A percentile compares a stretch with the other conserved stretches of the same genome.
phyloP scores from a whole-genome alignment of 1,140 invertebrate genomes.

The Brachionus plicatilis region DNA sequence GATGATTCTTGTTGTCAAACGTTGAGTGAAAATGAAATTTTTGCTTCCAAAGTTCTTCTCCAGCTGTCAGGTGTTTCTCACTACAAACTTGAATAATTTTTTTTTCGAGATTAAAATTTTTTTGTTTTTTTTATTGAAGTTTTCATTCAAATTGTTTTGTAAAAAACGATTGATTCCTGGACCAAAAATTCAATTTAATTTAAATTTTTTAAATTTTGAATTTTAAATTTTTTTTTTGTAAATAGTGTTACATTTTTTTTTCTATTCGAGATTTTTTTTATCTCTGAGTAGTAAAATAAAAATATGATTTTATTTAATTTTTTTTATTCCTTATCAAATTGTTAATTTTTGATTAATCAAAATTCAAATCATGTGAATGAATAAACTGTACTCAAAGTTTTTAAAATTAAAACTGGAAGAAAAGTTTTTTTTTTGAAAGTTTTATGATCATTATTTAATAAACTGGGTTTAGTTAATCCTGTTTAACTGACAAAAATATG shows the following conservation, averaged over 20 bases:
- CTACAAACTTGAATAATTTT: constrained; percentile 23
- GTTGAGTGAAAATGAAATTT: constrained; percentile 5
- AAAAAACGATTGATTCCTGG: neutral
- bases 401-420: neutral
- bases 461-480: neutral
- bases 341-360: neutral
- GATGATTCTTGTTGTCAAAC: constrained; percentile 59
- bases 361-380: neutral
- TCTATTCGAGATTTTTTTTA: neutral
- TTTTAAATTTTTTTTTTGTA: neutral
- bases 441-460: too few relatives aligned
- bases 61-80: constrained; percentile 1
- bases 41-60: constrained; percentile 5
- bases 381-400: neutral
- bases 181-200: neutral
- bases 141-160: neutral
- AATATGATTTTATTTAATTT: neutral
- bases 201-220: neutral
- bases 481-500: too few relatives aligned
- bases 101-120: neutral
- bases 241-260: neutral
- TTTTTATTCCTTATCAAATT: neutral
- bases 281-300: neutral
- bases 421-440: too few relatives aligned
- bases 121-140: neutral